phyloP scores from a whole-genome alignment of 2,113 vertebrate species.

The Peucedramus taeniatus region DNA sequence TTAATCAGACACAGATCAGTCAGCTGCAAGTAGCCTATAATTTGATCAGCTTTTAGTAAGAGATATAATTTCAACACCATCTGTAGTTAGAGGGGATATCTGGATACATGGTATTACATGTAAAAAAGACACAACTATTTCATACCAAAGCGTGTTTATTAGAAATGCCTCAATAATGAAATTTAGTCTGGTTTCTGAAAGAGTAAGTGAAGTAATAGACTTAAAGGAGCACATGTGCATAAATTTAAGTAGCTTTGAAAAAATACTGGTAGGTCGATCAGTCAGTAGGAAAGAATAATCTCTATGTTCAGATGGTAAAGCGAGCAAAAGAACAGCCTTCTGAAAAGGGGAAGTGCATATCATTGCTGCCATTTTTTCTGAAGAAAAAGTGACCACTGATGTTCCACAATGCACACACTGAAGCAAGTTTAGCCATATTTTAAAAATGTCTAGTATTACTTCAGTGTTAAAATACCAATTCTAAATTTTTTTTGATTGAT shows the following conservation, averaged over 20 bases:
- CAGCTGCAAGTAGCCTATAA: neutral
- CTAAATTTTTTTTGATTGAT: neutral
- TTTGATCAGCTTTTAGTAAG: neutral
- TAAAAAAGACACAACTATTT: neutral
- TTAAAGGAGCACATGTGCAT: neutral
- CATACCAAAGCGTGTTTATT: neutral
- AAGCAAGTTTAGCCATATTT: neutral
- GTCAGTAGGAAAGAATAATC: neutral
- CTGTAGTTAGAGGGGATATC: neutral
- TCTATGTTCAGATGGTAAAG: neutral
- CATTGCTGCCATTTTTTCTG: neutral
- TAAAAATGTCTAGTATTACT: neutral
- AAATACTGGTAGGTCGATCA: neutral
- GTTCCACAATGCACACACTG: neutral
- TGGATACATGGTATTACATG: neutral
- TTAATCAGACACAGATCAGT: neutral
- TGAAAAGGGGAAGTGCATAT: neutral
- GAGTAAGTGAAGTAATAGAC: neutral
- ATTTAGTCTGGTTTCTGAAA: neutral
- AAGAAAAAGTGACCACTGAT: neutral
- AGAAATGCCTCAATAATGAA: neutral
- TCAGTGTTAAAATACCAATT: neutral
- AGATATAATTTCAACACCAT: neutral
- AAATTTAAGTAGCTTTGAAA: neutral
- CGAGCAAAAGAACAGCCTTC: neutral